Base-by-base conservation (phyloP, 2,888 invertebrate genomes). In the Philhelius pedissequus region DNA sequence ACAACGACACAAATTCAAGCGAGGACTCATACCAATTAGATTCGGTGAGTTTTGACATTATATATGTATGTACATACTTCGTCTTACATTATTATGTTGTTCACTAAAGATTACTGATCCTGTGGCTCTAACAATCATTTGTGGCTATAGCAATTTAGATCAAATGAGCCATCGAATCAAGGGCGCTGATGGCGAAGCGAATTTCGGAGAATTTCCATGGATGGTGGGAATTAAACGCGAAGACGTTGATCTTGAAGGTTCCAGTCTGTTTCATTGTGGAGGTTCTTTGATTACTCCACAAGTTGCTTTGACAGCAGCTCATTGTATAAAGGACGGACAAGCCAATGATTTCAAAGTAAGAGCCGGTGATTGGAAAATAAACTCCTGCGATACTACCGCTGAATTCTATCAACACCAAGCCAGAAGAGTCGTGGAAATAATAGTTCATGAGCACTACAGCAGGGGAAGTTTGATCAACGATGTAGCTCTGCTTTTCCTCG, bases 171-270 rank as follows among this genome's bases (percentile, higher is more conserved):
- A 95, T 87, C 91, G 94, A 2, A 95, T 96, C 54, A 94, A 93
- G 0, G 94, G 88, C 30, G 89, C 88, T 0, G 93, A 95, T 79
- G 93, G 93, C 27, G 96, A 96, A 89, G 93, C 94, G 0, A 94
- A 94, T 87, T 96, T 94, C 86, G 96, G 94, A 0, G 96, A 97
- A 90, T 96, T 96, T 89, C 96, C 96, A 0, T 97, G 96, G 97
- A 95, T 96, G 94, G 94, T 95, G 0, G 96, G 96, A 0, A 92
- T 96, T 30, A 90, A 96, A 11, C 92, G 93, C 69, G 93, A 93
- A 81, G 93, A 94, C 82, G 0, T 89, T 91, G 0, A 91, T 92
- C 22, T 70, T 0, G 92, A 92, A 88, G 89, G 74, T 20, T 35
- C 93, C 45, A 93, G 93, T 87, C 92, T 94, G 5, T 97, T 95